These are phyloP conservation scores for Ciconia nigra DNA, from an alignment of 2,797 vertebrate genomes.

Conservation along the genomic window DNA sequence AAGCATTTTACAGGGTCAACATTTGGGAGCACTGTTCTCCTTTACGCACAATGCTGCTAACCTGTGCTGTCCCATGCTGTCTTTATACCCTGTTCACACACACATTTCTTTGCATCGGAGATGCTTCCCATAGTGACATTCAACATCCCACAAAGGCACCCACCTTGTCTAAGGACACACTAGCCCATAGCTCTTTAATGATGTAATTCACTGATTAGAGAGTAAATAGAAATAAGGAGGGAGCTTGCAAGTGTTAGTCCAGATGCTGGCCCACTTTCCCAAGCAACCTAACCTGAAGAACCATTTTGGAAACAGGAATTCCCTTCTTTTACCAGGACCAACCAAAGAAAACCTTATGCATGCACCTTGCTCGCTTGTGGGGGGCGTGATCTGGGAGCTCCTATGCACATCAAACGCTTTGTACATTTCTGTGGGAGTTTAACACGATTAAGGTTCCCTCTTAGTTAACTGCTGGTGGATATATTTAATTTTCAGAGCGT, in stretches of 20 bases:
- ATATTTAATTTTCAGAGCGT: rapidly evolving
- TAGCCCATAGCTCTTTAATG: not conserved
- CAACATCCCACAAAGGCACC: not conserved
- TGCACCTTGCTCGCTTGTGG: not conserved
- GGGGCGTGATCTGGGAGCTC: not conserved
- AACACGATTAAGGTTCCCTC: not conserved
- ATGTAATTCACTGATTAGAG: not conserved
- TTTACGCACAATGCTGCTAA: not conserved
- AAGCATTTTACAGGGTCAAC: not conserved
- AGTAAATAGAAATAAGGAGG: not conserved
- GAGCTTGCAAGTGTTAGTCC: not conserved
- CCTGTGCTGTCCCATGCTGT: not conserved
- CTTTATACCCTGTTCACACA: not conserved
- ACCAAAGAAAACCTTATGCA: not conserved
- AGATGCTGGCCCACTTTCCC: not conserved
- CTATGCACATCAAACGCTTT: not conserved
- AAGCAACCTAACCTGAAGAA: not conserved
- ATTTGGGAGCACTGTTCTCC: not conserved
- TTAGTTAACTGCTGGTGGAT: no score
- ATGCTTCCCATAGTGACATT: not conserved
- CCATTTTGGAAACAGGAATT: not conserved
- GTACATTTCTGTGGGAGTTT: not conserved
- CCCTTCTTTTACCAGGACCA: not conserved
- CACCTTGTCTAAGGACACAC: not conserved
- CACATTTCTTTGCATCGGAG: not conserved